Conservation (phyloP, 1,140 invertebrate species). For the Drosophila obscura region DNA sequence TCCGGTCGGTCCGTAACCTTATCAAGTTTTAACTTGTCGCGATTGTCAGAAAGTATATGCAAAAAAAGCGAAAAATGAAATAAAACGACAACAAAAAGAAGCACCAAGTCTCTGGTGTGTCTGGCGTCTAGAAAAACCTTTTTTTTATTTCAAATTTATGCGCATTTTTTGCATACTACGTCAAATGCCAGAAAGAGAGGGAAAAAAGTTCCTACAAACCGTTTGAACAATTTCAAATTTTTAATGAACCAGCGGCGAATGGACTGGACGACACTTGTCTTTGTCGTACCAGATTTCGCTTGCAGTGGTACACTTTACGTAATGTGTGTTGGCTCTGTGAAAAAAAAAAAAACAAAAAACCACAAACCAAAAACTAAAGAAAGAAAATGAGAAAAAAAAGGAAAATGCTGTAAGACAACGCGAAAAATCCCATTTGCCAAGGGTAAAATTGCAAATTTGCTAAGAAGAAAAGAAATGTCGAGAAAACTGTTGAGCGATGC, state of each 20-base stretch:
- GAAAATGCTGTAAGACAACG: constrained; percentile 26
- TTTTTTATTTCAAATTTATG: constrained; percentile 42
- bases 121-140: constrained; percentile 33
- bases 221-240: constrained; percentile 33
- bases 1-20: constrained; percentile 54
- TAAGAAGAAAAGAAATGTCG: constrained; percentile 32
- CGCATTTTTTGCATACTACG: constrained; percentile 44
- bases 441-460: constrained; percentile 16
- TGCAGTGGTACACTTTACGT: constrained; percentile 24
- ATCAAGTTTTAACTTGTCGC: constrained; percentile 56
- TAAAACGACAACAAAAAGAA: constrained; percentile 19
- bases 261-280: constrained; percentile 20
- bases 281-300: background rate
- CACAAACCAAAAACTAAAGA: constrained; percentile 17
- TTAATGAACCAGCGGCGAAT: constrained; percentile 35
- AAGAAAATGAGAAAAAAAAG: constrained; percentile 23
- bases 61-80: constrained; percentile 23
- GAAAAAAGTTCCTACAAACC: constrained; percentile 22
- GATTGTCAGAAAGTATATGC: constrained; percentile 44
- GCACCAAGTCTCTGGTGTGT: constrained; percentile 50
- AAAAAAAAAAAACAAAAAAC: constrained; percentile 10
- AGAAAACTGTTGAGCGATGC: constrained; percentile 48
- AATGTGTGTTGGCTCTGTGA: constrained; percentile 34
- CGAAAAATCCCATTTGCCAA: constrained; percentile 28
- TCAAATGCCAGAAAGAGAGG: constrained; percentile 26